Evolutionary conservation across 2,888 invertebrate species (phyloP).

Genomic region (Ptycholaimellus sp.): DNA sequence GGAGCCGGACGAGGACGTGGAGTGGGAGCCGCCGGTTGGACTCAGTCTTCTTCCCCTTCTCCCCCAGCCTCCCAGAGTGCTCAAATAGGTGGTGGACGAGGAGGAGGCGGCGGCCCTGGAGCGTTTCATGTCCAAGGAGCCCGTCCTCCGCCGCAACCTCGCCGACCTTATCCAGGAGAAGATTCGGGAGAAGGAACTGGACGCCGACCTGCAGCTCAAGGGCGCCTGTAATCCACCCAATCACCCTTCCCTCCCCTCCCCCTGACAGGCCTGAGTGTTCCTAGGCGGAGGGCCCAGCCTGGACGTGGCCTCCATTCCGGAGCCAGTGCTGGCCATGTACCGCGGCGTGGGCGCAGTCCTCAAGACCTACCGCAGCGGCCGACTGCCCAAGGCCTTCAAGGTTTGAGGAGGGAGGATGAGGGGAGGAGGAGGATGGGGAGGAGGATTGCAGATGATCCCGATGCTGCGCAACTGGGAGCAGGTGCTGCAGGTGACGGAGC

Average conservation of each 20-base stretch:
- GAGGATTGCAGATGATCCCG: slow-evolving; percentile 74
- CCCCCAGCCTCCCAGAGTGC: too few relatives aligned
- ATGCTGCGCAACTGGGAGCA: slow-evolving; percentile 36
- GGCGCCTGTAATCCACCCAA: too few relatives aligned
- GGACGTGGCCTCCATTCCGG: too few relatives aligned
- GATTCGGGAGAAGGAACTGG: slow-evolving; percentile 31
- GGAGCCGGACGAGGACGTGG: too few relatives aligned
- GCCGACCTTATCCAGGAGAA: slow-evolving; percentile 77
- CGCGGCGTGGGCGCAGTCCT: slow-evolving; percentile 67
- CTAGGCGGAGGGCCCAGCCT: slow-evolving; percentile 43
- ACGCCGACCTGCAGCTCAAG: slow-evolving; percentile 11
- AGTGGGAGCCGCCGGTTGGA: too few relatives aligned
- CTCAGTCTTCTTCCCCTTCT: too few relatives aligned
- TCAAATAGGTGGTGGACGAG: slow-evolving; percentile 45
- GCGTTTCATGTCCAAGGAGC: slow-evolving; percentile 48
- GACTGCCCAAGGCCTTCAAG: slow-evolving; percentile 94
- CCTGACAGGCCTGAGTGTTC: slow-evolving; percentile 1
- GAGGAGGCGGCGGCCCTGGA: slow-evolving; percentile 67
- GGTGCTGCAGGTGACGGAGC: slow-evolving; percentile 42
- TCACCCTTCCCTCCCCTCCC: too few relatives aligned
- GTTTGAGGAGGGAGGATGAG: too few relatives aligned
- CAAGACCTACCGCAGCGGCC: slow-evolving; percentile 65
- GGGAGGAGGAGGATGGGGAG: too few relatives aligned
- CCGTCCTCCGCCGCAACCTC: slow-evolving; percentile 43
- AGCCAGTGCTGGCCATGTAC: slow-evolving; percentile 66